Conservation (phyloP, 2,888 invertebrate genomes). For the Muschampia staudingeri region DNA sequence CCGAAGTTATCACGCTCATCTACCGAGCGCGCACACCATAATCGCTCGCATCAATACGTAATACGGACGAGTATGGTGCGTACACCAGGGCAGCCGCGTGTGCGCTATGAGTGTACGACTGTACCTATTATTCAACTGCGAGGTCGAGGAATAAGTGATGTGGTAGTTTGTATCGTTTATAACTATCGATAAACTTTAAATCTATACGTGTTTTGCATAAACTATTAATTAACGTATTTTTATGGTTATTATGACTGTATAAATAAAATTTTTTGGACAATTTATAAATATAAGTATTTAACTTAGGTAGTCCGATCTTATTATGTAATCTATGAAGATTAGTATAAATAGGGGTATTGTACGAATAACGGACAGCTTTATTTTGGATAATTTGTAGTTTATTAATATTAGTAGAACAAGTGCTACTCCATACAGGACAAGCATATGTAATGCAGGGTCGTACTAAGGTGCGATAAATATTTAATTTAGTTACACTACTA, state of each 20-base stretch:
- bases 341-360: neutral
- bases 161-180: slow-evolving; percentile 3
- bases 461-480: neutral
- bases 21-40: too few species aligned
- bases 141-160: slow-evolving; percentile 11
- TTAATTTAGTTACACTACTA: slow-evolving; percentile 6
- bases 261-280: slow-evolving; percentile 4
- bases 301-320: neutral
- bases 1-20: too few species aligned
- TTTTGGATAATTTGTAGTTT: slow-evolving; percentile 6
- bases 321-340: neutral
- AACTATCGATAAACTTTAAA: neutral
- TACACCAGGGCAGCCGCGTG: neutral
- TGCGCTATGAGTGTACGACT: neutral
- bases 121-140: neutral
- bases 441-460: neutral
- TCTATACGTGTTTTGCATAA: neutral
- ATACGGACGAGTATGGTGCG: neutral
- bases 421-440: slow-evolving; percentile 9
- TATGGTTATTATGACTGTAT: neutral
- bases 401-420: neutral
- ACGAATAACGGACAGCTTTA: neutral
- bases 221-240: neutral
- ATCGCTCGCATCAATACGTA: too few species aligned
- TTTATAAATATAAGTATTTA: neutral